phyloP scores from a whole-genome alignment of 2,797 vertebrate species.

The Coranthus polyacanthus region DNA sequence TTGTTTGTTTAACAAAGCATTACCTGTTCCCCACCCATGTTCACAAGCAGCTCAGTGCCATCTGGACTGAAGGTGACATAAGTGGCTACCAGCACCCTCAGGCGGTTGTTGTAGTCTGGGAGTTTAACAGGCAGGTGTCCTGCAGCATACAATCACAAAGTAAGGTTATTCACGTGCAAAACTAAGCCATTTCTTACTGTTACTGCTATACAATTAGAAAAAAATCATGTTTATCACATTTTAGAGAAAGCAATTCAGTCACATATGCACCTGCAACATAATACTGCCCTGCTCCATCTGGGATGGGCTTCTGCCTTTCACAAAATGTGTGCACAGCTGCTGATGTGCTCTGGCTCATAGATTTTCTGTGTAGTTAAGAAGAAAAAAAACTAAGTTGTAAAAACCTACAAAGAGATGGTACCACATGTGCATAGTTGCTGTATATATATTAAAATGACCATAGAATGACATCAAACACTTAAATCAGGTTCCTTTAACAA shows the following conservation, averaged over 20 bases:
- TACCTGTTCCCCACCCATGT: constrained; percentile 99
- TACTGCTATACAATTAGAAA: neutral
- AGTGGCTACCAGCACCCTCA: constrained; percentile 96
- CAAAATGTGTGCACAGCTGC: constrained; percentile 96
- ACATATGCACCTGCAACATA: constrained; percentile 93
- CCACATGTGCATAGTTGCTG: neutral
- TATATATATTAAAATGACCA: neutral
- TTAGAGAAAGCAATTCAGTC: constrained; percentile 1
- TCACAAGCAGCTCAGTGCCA: constrained; percentile 96
- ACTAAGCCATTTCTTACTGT: neutral
- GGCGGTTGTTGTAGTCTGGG: constrained; percentile 95
- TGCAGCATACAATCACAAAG: constrained; percentile 61
- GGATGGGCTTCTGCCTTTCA: constrained; percentile 93
- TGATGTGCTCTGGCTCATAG: constrained; percentile 89
- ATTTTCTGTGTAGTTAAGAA: constrained; percentile 87
- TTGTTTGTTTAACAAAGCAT: constrained; percentile 1
- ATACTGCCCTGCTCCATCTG: constrained; percentile 96
- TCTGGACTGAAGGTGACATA: constrained; percentile 99
- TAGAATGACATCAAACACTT: neutral
- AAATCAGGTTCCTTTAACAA: neutral
- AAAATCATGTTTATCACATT: no score
- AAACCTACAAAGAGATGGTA: neutral
- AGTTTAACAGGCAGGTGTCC: constrained; percentile 97
- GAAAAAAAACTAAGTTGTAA: neutral
- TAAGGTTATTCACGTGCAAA: constrained; percentile 12